Percentiles rank a stretch among this genome's conserved stretches.
phyloP scores from a whole-genome alignment of 2,797 vertebrate species.

The Petrocephalus sullivani region DNA sequence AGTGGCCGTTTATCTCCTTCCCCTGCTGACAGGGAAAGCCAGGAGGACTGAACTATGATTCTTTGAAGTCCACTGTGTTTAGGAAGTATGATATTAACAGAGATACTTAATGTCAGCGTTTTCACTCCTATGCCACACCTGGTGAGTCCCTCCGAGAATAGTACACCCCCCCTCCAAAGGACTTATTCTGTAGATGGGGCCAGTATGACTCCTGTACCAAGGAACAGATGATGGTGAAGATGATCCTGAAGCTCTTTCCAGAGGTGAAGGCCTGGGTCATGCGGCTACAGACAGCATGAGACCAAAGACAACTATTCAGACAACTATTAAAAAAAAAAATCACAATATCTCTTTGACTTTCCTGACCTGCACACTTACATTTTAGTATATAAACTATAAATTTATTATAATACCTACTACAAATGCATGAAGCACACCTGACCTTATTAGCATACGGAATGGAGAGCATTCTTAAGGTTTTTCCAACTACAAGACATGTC shows the following conservation, averaged over 20 bases:
- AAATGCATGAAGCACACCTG: background rate
- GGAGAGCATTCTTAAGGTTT: background rate
- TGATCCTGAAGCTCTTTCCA: background rate
- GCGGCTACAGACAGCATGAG: no score
- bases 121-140: background rate
- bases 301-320: background rate
- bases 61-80: background rate
- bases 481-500: background rate
- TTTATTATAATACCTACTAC: background rate
- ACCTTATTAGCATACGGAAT: background rate
- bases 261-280: background rate
- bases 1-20: background rate
- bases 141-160: background rate
- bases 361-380: background rate
- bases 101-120: background rate
- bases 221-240: background rate
- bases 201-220: background rate
- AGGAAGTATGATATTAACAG: background rate
- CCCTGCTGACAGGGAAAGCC: background rate
- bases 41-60: background rate
- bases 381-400: background rate
- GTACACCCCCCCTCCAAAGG: background rate
- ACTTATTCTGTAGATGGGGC: background rate
- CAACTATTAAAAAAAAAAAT: background rate
- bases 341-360: background rate